Conservation (phyloP, 2,113 vertebrate species). For the Heptranchias perlo region DNA sequence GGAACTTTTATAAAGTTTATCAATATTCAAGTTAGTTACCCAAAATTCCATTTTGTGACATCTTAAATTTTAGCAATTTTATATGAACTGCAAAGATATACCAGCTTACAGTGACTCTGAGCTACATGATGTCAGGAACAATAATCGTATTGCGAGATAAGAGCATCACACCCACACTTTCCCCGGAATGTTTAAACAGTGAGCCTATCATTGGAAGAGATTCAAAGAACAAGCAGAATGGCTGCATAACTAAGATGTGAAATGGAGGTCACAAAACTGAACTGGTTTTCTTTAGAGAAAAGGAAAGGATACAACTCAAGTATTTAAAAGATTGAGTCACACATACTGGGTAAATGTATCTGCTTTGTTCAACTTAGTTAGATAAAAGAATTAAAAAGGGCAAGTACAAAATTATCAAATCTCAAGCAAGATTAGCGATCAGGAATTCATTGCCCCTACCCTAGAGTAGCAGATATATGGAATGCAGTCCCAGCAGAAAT, state of each 20-base stretch:
- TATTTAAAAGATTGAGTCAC: neutral
- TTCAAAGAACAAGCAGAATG: neutral
- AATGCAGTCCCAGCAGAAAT: neutral
- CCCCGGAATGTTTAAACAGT: neutral
- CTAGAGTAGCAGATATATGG: neutral
- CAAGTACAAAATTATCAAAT: neutral
- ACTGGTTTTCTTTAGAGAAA: neutral
- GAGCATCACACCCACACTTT: neutral
- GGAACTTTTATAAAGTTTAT: neutral
- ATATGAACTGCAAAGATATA: neutral
- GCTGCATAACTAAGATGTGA: neutral
- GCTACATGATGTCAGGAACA: no score
- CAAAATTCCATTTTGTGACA: neutral
- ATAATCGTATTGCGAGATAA: neutral
- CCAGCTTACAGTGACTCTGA: neutral
- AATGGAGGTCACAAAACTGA: neutral
- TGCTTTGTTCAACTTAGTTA: neutral
- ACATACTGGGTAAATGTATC: neutral
- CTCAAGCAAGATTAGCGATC: neutral
- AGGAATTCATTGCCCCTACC: no score
- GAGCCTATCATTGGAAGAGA: neutral
- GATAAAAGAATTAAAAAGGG: neutral
- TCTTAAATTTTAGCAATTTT: neutral
- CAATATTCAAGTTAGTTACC: neutral
- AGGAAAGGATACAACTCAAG: neutral